A percentile compares a stretch with the other conserved stretches of the same genome.
Conservation (phyloP, 2,797 vertebrate species). For the Limnodromus scolopaceus region DNA sequence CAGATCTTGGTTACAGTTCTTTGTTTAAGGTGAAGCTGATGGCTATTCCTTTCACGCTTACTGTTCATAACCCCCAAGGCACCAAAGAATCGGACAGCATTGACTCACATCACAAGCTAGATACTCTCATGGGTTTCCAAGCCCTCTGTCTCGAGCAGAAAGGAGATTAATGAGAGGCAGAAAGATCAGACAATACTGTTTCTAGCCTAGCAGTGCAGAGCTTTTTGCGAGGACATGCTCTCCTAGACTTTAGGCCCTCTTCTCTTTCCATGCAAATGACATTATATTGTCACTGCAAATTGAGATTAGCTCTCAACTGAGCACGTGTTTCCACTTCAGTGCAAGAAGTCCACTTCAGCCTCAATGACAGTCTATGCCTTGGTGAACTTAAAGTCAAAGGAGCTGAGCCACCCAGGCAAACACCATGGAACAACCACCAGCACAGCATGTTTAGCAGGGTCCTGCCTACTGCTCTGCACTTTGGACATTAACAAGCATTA, state of each 20-base stretch:
- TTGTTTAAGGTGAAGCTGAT: not conserved
- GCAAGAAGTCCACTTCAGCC: not conserved
- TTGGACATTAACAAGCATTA: not conserved
- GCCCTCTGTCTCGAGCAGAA: not conserved
- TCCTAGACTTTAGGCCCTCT: not conserved
- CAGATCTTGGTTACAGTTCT: not conserved
- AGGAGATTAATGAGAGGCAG: not conserved
- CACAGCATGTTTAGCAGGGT: not conserved
- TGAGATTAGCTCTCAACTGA: not conserved
- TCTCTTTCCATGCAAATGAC: rapidly evolving
- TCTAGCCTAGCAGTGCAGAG: not conserved
- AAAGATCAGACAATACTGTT: not conserved
- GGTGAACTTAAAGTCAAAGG: not conserved
- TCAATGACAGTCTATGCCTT: not conserved
- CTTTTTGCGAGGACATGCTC: not conserved
- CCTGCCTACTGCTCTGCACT: not conserved
- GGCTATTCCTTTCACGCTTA: not conserved
- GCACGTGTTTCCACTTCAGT: rapidly evolving
- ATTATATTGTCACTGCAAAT: not conserved
- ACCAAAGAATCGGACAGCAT: not conserved
- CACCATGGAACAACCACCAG: not conserved
- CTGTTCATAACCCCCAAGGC: not conserved
- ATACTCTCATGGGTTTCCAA: not conserved
- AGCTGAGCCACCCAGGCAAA: not conserved
- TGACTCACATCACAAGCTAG: not conserved